Evolutionary conservation across 2,888 invertebrate species (phyloP).

Genomic region (Diaphora mendica): DNA sequence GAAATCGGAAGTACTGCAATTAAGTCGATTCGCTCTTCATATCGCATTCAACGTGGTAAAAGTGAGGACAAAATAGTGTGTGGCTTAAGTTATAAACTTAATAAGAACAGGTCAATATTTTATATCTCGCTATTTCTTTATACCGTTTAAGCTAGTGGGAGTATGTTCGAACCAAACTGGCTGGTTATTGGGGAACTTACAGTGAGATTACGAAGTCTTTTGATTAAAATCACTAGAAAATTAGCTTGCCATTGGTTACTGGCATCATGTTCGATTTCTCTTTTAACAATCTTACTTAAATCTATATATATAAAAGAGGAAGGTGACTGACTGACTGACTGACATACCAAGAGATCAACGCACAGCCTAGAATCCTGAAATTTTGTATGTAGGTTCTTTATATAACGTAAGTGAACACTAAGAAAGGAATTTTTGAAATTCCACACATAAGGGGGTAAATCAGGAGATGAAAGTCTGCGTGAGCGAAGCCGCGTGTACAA

Average conservation of each 20-base stretch:
- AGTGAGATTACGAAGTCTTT: not conserved
- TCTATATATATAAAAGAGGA: too few species aligned
- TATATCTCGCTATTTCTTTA: not conserved
- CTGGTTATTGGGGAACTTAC: not conserved
- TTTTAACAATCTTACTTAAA: too few species aligned
- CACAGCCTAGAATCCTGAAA: too few species aligned
- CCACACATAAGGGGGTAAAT: too few species aligned
- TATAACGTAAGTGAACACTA: too few species aligned
- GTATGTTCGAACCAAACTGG: not conserved
- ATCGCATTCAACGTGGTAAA: slow-evolving; percentile 59
- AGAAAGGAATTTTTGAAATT: too few species aligned
- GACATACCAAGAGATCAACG: too few species aligned
- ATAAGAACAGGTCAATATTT: not conserved
- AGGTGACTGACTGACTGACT: too few species aligned
- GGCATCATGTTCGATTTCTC: too few species aligned
- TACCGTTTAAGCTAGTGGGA: not conserved
- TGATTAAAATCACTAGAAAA: not conserved
- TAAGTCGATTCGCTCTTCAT: slow-evolving; percentile 67
- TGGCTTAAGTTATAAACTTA: slow-evolving; percentile 16
- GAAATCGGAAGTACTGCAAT: slow-evolving; percentile 68
- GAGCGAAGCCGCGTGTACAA: too few species aligned
- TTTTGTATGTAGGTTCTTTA: too few species aligned
- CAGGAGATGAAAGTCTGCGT: too few species aligned
- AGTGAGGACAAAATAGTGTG: slow-evolving; percentile 43
- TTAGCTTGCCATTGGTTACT: not conserved